These are phyloP conservation scores for Drosophila ironensis DNA, from an alignment of 1,140 invertebrate species.

Conservation along the genomic window DNA sequence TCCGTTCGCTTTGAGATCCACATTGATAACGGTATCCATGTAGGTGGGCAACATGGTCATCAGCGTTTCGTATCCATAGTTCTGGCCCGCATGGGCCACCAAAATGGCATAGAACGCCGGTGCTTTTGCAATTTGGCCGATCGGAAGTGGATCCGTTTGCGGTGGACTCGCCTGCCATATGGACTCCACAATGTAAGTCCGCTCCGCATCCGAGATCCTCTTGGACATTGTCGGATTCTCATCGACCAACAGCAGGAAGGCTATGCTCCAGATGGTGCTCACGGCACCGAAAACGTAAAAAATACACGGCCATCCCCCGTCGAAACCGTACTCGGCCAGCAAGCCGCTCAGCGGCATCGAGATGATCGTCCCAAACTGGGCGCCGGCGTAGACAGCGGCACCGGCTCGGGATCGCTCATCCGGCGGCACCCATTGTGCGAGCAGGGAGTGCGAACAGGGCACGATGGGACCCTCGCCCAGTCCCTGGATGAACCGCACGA, in stretches of 20 bases:
- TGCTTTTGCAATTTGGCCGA: slow-evolving; percentile 91
- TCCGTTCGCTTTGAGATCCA: slow-evolving; percentile 94
- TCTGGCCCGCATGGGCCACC: slow-evolving; percentile 92
- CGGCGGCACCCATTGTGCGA: slow-evolving; percentile 94
- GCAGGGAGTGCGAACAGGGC: slow-evolving; percentile 91
- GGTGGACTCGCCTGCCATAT: slow-evolving; percentile 88
- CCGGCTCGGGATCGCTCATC: slow-evolving; percentile 94
- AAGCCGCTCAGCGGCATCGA: slow-evolving; percentile 92
- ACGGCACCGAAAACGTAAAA: slow-evolving; percentile 93
- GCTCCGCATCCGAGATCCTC: slow-evolving; percentile 85
- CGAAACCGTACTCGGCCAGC: slow-evolving; percentile 88
- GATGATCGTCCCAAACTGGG: slow-evolving; percentile 93
- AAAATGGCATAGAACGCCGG: slow-evolving; percentile 93
- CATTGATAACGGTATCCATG: slow-evolving; percentile 96
- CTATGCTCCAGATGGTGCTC: slow-evolving; percentile 92
- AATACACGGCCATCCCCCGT: slow-evolving; percentile 92
- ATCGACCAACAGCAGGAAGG: slow-evolving; percentile 90
- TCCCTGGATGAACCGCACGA: slow-evolving; percentile 88
- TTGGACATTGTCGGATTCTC: slow-evolving; percentile 93
- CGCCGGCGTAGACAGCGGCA: slow-evolving; percentile 93
- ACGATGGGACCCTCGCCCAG: slow-evolving; percentile 95
- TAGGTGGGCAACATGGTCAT: slow-evolving; percentile 98
- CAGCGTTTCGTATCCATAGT: slow-evolving; percentile 95
- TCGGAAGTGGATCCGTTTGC: slow-evolving; percentile 86
- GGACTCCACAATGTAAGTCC: slow-evolving; percentile 90